Conservation (phyloP, 2,797 vertebrate genomes). For the Gymnodraco acuticeps region DNA sequence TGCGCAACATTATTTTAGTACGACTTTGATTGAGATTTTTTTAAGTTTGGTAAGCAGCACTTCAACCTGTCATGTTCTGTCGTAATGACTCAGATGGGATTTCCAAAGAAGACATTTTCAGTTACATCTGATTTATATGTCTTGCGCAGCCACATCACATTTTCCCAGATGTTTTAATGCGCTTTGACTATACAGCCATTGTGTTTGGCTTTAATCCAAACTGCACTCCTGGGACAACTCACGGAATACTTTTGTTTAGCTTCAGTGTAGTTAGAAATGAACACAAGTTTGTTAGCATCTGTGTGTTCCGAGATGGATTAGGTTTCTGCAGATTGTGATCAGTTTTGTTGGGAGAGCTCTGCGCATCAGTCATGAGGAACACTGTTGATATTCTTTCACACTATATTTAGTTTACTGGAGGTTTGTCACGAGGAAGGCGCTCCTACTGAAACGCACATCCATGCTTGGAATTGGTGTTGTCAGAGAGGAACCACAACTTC, state of each 20-base stretch:
- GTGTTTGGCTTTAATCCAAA: constrained; percentile 20
- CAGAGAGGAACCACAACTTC: constrained; percentile 23
- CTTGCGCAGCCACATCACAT: neutral
- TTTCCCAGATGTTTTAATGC: constrained; percentile 14
- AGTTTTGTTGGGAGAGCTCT: constrained; percentile 11
- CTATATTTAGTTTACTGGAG: constrained; percentile 34
- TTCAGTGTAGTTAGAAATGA: constrained; percentile 14
- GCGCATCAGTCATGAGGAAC: constrained; percentile 31
- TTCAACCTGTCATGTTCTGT: neutral
- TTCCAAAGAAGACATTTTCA: constrained; percentile 11
- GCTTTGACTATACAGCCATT: constrained; percentile 6
- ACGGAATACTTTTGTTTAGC: constrained; percentile 7
- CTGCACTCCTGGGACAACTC: constrained; percentile 21
- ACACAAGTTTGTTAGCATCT: constrained; percentile 10
- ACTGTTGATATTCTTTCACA: constrained; percentile 18
- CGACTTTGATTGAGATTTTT: neutral
- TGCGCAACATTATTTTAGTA: neutral
- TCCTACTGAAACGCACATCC: constrained; percentile 21
- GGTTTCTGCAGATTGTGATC: constrained; percentile 34
- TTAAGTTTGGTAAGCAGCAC: neutral
- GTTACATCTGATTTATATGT: neutral
- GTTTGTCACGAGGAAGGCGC: constrained; percentile 10
- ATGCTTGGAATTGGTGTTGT: constrained; percentile 33
- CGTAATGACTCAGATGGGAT: neutral
- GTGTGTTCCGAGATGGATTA: constrained; percentile 29